A percentile compares a stretch with the other conserved stretches of the same genome.
phyloP scores from a whole-genome alignment of 2,888 invertebrate genomes.

The Crossocerus cetratus region DNA sequence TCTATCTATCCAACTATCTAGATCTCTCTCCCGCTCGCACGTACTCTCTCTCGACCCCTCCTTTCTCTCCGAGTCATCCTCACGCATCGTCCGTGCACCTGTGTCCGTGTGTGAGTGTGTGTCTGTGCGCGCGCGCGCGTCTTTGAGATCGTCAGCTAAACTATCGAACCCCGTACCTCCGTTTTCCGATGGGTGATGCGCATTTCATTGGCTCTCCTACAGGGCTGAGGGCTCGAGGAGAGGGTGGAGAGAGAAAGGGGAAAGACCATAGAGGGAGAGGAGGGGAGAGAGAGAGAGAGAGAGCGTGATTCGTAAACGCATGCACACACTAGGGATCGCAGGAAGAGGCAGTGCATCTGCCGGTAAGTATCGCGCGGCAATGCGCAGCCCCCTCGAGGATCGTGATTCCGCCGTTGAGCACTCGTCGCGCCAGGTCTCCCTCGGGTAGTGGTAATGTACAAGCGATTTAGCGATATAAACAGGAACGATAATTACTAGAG shows the following conservation, averaged over 20 bases:
- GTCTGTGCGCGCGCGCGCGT: too few species aligned
- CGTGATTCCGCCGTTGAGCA: too few species aligned
- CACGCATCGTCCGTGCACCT: too few species aligned
- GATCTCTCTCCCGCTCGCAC: background rate
- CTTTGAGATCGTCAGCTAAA: constrained; percentile 12
- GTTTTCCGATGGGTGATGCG: too few species aligned
- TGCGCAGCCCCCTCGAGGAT: background rate
- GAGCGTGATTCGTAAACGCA: background rate
- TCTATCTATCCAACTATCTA: background rate
- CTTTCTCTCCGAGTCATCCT: background rate
- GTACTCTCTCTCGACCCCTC: background rate
- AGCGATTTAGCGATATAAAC: constrained; percentile 47
- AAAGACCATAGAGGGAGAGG: background rate
- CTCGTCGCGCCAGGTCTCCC: constrained; percentile 18
- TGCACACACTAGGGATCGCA: too few species aligned
- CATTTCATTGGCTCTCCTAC: too few species aligned
- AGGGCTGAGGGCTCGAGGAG: too few species aligned
- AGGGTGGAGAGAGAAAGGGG: background rate
- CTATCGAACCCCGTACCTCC: constrained; percentile 22
- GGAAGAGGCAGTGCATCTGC: background rate
- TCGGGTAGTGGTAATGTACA: constrained; percentile 39
- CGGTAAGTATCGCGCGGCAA: constrained; percentile 25
- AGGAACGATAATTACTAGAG: constrained; percentile 56
- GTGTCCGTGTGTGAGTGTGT: too few species aligned
- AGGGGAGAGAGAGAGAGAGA: background rate